phyloP scores from a whole-genome alignment of 2,797 vertebrate genomes.

The Acestrorhynchus altus region DNA sequence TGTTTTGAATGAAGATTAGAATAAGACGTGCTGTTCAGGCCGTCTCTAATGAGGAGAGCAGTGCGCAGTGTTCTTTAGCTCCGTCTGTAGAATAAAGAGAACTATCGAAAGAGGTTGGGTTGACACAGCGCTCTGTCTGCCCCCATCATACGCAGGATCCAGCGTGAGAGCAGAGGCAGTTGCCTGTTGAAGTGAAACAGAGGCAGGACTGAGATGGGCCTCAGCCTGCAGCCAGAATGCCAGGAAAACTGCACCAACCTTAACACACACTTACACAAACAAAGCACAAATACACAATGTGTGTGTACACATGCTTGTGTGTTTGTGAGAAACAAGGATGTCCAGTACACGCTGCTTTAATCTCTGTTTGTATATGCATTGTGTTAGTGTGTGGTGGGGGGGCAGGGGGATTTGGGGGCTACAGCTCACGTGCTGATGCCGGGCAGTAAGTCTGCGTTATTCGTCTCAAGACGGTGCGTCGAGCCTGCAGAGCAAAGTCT shows the following conservation, averaged over 20 bases:
- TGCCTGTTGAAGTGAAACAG: constrained; percentile 24
- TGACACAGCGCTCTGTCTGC: not conserved
- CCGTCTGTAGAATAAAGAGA: not conserved
- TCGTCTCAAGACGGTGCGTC: constrained; percentile 5
- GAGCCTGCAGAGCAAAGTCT: constrained; percentile 45
- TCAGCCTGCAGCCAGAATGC: constrained; percentile 41
- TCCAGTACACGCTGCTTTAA: constrained; percentile 33
- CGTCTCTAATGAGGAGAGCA: not conserved
- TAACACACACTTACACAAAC: constrained; percentile 30
- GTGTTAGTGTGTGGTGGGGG: not conserved
- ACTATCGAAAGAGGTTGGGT: not conserved
- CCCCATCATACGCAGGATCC: not conserved
- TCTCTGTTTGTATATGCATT: not conserved
- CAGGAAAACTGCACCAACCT: constrained; percentile 38
- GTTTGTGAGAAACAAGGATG: constrained; percentile 7
- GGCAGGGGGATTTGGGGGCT: too few species aligned
- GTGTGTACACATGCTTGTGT: not conserved
- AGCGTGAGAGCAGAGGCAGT: constrained; percentile 14
- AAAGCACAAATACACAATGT: not conserved
- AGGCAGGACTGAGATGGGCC: constrained; percentile 32
- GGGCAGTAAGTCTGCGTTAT: not conserved
- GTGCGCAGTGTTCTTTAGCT: not conserved
- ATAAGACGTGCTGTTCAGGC: too few species aligned
- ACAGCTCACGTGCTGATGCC: not conserved
- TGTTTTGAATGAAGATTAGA: too few species aligned